phyloP scores from a whole-genome alignment of 2,797 vertebrate species.

The Bucorvus abyssinicus region DNA sequence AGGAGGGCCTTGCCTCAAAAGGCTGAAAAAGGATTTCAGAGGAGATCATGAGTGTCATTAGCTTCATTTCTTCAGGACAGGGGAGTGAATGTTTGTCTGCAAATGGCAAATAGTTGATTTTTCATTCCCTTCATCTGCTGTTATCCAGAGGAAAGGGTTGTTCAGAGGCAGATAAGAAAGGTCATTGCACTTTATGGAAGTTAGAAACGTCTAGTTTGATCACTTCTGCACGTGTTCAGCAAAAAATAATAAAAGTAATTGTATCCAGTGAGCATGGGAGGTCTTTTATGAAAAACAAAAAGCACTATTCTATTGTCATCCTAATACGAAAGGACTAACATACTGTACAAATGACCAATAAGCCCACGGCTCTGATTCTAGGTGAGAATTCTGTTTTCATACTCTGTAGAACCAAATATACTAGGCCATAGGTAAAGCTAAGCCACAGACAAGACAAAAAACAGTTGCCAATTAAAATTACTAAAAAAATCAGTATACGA shows the following conservation, averaged over 20 bases:
- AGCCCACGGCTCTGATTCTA: not conserved
- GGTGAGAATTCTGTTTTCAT: not conserved
- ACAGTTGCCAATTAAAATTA: not conserved
- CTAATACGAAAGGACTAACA: not conserved
- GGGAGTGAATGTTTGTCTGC: not conserved
- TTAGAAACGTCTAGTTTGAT: not conserved
- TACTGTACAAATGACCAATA: not conserved
- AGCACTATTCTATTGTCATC: not conserved
- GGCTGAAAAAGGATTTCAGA: constrained; percentile 10
- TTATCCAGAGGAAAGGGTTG: not conserved
- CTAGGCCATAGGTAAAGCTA: not conserved
- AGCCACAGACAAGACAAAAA: not conserved
- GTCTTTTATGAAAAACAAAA: not conserved
- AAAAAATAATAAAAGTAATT: not conserved
- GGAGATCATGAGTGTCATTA: not conserved
- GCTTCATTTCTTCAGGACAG: not conserved
- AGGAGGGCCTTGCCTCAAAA: not conserved
- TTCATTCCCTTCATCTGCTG: not conserved
- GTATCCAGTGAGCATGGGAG: not conserved
- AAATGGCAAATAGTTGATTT: not conserved
- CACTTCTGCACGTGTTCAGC: not conserved
- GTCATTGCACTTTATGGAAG: not conserved
- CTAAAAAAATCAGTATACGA: not conserved
- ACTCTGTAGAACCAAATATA: not conserved
- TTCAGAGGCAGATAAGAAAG: not conserved